phyloP scores from a whole-genome alignment of 2,888 invertebrate species.

The Leptopilina syphax region DNA sequence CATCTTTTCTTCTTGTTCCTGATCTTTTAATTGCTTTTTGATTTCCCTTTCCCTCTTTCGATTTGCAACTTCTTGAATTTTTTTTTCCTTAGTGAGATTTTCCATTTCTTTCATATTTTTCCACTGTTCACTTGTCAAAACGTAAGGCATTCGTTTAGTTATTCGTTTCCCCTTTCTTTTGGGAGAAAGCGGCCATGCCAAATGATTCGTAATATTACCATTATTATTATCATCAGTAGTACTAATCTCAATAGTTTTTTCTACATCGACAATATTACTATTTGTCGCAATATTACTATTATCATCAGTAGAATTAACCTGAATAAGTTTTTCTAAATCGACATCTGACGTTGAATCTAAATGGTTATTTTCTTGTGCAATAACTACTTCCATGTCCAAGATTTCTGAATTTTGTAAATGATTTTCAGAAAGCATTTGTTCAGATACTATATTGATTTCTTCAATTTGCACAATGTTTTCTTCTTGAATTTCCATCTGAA shows the following conservation, averaged over 20 bases:
- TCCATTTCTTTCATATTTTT: slow-evolving; percentile 31
- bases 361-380: slow-evolving; percentile 29
- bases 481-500: slow-evolving; percentile 37
- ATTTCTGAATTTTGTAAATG: slow-evolving; percentile 38
- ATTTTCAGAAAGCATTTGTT: slow-evolving; percentile 23
- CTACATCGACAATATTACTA: not conserved
- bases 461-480: not conserved
- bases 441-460: not conserved
- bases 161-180: slow-evolving; percentile 44
- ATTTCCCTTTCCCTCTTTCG: slow-evolving; percentile 35
- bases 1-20: slow-evolving; percentile 37
- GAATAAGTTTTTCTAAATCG: slow-evolving; percentile 6
- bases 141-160: slow-evolving; percentile 44
- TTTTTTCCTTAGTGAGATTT: slow-evolving; percentile 26
- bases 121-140: slow-evolving; percentile 38
- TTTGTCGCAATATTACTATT: slow-evolving; percentile 9
- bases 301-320: slow-evolving; percentile 2
- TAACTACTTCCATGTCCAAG: slow-evolving; percentile 36
- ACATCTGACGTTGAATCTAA: not conserved
- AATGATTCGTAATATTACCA: slow-evolving; percentile 25
- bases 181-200: slow-evolving; percentile 41
- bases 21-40: slow-evolving; percentile 36
- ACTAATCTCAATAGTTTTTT: slow-evolving; percentile 8
- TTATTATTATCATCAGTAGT: slow-evolving; percentile 14
- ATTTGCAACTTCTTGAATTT: slow-evolving; percentile 37